Evolutionary conservation across 1,140 invertebrate genomes (phyloP), one percentile per base, ranked within the genome.

Genomic region (Drosophila pectinifera): DNA sequence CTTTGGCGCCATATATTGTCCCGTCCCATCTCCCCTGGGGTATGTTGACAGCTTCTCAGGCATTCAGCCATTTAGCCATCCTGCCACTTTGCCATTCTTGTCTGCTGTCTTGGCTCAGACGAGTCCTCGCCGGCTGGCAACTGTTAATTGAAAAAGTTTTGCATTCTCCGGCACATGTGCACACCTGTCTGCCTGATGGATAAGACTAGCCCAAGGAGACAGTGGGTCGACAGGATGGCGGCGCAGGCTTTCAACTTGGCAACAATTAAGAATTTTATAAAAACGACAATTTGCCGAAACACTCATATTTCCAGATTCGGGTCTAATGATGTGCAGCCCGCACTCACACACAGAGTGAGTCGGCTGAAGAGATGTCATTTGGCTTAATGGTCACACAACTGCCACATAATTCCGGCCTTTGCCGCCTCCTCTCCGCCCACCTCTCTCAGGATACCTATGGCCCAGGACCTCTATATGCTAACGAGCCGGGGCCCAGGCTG

Each of bases 81-180:
- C 48, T 39, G 16, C 41, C 56, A 22, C 13, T 24, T 65, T 65
- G 18, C 56, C 56, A 62, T 41, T 62, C 57, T 62, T 46, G 56
- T 14, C 67, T 56, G 24, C 49, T 56, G 49, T 70, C 67, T 70
- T 26, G 65, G 64, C 65, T 42, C 69, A 73, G 69, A 73, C 72
- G 8, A 28, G 26, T 28, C 26, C 6, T 28, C 26, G 49, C 49
- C 41, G 39, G 48, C 67, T 79, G 79, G 84, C 73, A 89, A 84
- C 80, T 89, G 84, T 89, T 89, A 89, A 89, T 89, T 89, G 84
- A 89, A 89, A 89, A 89, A 89, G 77, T 89, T 89, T 89, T 68
- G 55, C 73, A 78, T 84, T 77, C 61, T 68, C 58, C 43, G 48
- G 38, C 38, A 80, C 72, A 77, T 73, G 76, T 84, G 73, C 67